phyloP scores from a whole-genome alignment of 2,113 vertebrate genomes.

The Hippocampus zosterae region DNA sequence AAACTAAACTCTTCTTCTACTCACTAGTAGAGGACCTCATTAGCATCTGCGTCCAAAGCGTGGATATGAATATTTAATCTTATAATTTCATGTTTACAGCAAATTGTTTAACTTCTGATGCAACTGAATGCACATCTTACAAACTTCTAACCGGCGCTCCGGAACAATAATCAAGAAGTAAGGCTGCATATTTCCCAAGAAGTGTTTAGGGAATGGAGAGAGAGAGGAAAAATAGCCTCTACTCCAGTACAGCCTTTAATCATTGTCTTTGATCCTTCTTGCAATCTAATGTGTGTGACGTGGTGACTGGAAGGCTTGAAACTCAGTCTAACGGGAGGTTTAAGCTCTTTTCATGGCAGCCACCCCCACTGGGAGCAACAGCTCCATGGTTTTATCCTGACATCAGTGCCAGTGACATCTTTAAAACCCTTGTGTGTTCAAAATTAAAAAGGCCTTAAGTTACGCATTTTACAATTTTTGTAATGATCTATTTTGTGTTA shows the following conservation, averaged over 20 bases:
- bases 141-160: background rate
- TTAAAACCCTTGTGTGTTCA: no score
- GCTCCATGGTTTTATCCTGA: no score
- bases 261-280: conserved; percentile 35
- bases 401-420: no score
- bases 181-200: conserved; percentile 28
- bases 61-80: conserved; percentile 24
- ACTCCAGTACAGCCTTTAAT: conserved; percentile 32
- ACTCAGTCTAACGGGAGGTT: conserved; percentile 12
- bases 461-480: no score
- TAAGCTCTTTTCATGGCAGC: conserved; percentile 27
- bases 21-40: background rate
- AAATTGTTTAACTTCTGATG: conserved; percentile 46
- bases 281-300: conserved; percentile 30
- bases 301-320: conserved; percentile 35
- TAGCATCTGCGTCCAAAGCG: background rate
- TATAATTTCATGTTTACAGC: conserved; percentile 15
- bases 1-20: background rate
- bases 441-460: no score
- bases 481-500: no score
- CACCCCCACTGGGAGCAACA: no score
- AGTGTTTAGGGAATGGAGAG: conserved; percentile 23
- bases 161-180: conserved; percentile 23
- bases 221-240: background rate
- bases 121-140: conserved; percentile 30